Evolutionary conservation across 2,113 vertebrate species (phyloP).

Genomic region (Pteruthius melanotis): DNA sequence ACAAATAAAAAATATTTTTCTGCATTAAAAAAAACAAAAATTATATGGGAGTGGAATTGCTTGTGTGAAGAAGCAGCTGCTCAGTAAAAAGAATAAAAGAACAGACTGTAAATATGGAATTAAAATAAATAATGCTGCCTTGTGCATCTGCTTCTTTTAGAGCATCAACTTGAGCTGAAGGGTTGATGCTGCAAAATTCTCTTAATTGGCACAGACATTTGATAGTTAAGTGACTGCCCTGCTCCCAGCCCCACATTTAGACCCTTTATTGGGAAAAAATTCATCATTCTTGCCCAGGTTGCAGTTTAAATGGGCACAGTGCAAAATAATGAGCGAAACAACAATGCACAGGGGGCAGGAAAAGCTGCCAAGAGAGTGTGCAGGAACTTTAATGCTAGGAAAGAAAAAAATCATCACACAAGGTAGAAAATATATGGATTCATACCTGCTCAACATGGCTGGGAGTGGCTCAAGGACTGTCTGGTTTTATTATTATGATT

Average conservation of each 20-base stretch:
- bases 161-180: neutral
- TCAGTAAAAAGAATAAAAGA: neutral
- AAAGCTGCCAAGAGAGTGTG: neutral
- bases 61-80: neutral
- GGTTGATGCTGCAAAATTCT: neutral
- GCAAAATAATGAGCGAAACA: neutral
- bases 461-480: neutral
- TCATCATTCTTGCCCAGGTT: neutral
- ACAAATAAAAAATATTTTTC: neutral
- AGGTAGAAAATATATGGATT: neutral
- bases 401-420: neutral
- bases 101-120: neutral
- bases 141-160: neutral
- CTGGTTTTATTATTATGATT: neutral
- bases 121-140: slow-evolving; percentile 29
- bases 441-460: neutral
- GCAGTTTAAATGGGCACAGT: neutral
- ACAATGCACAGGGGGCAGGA: neutral
- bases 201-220: neutral
- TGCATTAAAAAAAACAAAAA: neutral
- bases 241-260: neutral
- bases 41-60: neutral
- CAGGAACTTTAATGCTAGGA: neutral
- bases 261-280: neutral
- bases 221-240: neutral